Percentiles rank a stretch among this genome's conserved stretches.
Evolutionary conservation across 2,888 invertebrate species (phyloP).

Genomic region (Hirtodrosophila alboralis): DNA sequence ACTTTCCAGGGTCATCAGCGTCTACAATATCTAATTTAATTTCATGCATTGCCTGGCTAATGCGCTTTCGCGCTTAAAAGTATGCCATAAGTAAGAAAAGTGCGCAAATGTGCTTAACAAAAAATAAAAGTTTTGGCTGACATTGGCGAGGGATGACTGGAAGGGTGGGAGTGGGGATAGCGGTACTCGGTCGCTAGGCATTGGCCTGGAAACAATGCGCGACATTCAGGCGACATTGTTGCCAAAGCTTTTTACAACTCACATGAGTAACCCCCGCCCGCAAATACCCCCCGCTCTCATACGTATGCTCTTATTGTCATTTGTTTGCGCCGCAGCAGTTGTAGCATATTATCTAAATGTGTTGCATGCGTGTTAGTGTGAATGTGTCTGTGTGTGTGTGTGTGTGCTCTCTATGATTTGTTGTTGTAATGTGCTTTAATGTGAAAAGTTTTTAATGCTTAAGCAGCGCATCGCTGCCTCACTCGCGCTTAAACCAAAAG

Average conservation of each 20-base stretch:
- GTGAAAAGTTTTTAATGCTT: constrained; percentile 80
- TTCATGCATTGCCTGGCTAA: constrained; percentile 80
- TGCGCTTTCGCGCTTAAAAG: constrained; percentile 76
- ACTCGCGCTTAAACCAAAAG: constrained; percentile 37
- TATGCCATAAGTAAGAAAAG: constrained; percentile 74
- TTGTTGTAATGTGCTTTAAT: constrained; percentile 80
- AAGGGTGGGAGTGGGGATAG: not conserved
- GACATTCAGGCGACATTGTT: constrained; percentile 80
- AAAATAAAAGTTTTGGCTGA: constrained; percentile 54
- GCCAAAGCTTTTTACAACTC: constrained; percentile 79
- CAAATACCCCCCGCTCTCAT: not conserved
- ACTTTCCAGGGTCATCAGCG: constrained; percentile 37
- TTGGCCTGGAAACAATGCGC: constrained; percentile 78
- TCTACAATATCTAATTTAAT: constrained; percentile 70
- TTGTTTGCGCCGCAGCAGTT: constrained; percentile 76
- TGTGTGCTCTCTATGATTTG: constrained; percentile 70
- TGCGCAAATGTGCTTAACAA: constrained; percentile 76
- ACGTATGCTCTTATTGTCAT: constrained; percentile 56
- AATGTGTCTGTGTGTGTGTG: constrained; percentile 25
- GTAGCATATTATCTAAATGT: constrained; percentile 81
- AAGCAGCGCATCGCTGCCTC: constrained; percentile 58
- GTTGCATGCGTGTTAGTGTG: constrained; percentile 67
- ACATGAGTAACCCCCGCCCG: constrained; percentile 62
- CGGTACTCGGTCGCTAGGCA: constrained; percentile 52
- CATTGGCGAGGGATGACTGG: constrained; percentile 10